Evolutionary conservation across 2,888 invertebrate species (phyloP), one percentile per base, ranked within the genome.

Genomic region (Oasisia sp.): DNA sequence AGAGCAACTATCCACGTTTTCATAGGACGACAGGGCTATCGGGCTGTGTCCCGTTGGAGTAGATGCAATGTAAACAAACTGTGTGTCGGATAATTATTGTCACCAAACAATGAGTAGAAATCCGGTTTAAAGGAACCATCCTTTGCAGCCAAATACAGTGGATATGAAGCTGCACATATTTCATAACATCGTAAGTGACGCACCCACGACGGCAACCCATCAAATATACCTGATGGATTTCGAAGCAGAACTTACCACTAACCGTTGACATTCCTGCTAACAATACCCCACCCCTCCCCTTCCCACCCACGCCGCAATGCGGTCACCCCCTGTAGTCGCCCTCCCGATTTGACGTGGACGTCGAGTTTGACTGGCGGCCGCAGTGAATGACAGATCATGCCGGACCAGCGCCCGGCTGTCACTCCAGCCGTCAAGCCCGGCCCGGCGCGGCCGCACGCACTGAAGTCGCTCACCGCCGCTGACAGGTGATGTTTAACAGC

Each of bases 401-500:
- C 19, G 74, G 74, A 74, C 74, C n/a, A 27, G 27, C 74, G 27
- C 74, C 74, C 74, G 74, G 74, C 74, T 74, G 74, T 74, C 74
- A 74, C 27, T 27, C 1, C 74, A 74, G 74, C 74, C 74, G 50
- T 50, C 50, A 50, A 50, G 9, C 38, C 38, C 38, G 38, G 38
- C 38, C 56, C 56, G 14, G 56, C 19, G 27, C 74, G n/a, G 74
- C 74, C 74, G 19, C 74, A 19, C 19, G 74, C n/a, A 74, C 74
- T 19, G 27, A 74, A 27, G 19, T 74, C 27, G 27, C 74, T 74
- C 74, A n/a, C 74, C 5, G 7, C n/a, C 74, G 91, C 32, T 91
- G 91, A 91, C 91, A 91, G 91, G 58, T 58, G 58, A 58, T 56
- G 32, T 56, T 91, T 91, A 91, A 91, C 91, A 50, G 58, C 58